Percentiles rank a stretch among this genome's conserved stretches.
phyloP scores from a whole-genome alignment of 2,797 vertebrate species.

The Cossypha heuglini region DNA sequence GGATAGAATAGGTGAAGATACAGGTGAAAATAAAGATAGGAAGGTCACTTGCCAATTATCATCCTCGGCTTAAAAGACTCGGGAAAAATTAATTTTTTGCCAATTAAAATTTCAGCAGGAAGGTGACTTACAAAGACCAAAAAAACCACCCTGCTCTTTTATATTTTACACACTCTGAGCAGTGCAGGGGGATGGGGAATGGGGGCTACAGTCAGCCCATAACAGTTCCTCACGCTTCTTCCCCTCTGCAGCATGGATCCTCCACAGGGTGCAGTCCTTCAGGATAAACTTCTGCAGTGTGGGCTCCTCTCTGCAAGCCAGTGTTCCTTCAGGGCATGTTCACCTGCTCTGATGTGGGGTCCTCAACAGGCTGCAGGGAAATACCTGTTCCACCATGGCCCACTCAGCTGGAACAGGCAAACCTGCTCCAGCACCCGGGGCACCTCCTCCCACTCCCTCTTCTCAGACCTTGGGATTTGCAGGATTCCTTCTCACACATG shows the following conservation, averaged over 20 bases:
- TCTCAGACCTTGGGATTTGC: not conserved
- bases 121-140: not conserved
- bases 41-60: not conserved
- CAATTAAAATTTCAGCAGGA: not conserved
- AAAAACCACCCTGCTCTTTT: not conserved
- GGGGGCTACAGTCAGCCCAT: rapidly evolving
- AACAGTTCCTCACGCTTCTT: rapidly evolving
- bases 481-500: not conserved
- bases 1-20: not conserved
- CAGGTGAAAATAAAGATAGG: not conserved
- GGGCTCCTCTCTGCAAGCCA: not conserved
- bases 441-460: not conserved
- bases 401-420: not conserved
- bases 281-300: not conserved
- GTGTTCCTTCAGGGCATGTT: not conserved
- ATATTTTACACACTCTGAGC: not conserved
- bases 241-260: not conserved
- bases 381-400: not conserved
- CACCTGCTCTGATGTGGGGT: not conserved
- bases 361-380: not conserved
- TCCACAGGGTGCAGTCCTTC: not conserved
- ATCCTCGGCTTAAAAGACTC: not conserved
- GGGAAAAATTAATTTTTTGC: not conserved
- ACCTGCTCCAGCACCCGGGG: not conserved
- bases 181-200: not conserved